phyloP scores from a whole-genome alignment of 37 sponge, comb jelly and placozoan genomes.

The Aphrocallistes beatrix region DNA sequence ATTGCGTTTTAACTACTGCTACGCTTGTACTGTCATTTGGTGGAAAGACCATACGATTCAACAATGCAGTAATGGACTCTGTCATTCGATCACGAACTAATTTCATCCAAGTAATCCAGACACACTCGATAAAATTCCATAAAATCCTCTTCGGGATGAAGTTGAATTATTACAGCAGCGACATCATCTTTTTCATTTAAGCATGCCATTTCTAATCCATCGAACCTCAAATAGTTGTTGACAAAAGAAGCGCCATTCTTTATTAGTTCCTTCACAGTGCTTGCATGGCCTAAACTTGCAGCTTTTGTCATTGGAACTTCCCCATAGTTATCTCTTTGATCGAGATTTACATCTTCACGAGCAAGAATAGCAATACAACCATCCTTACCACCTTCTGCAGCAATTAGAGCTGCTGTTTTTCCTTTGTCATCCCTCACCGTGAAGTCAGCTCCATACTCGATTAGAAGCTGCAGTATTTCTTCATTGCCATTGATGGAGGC shows the following conservation, averaged over 20 bases:
- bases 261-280: not conserved
- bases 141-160: not conserved
- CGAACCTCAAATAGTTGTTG: not conserved
- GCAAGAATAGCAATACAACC: not conserved
- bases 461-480: not conserved
- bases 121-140: not conserved
- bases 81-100: not conserved
- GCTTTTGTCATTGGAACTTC: not conserved
- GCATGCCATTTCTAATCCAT: not conserved
- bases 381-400: not conserved
- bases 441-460: not conserved
- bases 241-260: not conserved
- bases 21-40: not conserved
- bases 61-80: not conserved
- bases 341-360: not conserved
- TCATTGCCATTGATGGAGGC: not conserved
- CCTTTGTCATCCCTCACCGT: not conserved
- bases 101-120: not conserved
- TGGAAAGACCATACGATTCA: not conserved
- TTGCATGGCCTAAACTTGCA: not conserved
- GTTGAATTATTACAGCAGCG: not conserved
- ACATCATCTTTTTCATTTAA: not conserved
- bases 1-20: not conserved
- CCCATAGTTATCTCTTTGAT: not conserved
- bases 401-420: not conserved